Percentiles rank a stretch among this genome's conserved stretches.
phyloP scores from a whole-genome alignment of 2,888 invertebrate species.

The Pyrochroa serraticornis region DNA sequence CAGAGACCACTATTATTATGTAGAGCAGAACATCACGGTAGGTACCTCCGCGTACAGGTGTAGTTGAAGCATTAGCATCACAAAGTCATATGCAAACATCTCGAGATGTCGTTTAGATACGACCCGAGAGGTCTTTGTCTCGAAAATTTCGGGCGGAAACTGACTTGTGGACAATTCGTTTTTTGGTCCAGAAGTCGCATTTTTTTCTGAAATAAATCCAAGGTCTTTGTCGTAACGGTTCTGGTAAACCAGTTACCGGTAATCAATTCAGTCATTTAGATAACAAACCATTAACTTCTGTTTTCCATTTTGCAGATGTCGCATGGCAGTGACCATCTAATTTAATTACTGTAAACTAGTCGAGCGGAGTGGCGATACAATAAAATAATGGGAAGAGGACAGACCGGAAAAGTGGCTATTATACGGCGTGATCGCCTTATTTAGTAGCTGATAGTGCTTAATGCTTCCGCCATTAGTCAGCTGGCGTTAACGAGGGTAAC shows the following conservation, averaged over 20 bases:
- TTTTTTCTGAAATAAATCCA: neutral
- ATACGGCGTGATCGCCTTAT: slow-evolving; percentile 55
- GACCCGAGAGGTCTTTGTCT: neutral
- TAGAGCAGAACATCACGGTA: slow-evolving; percentile 45
- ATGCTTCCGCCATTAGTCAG: slow-evolving; percentile 60
- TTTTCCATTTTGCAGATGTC: slow-evolving; percentile 49
- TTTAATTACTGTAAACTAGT: slow-evolving; percentile 48
- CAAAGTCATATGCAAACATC: slow-evolving; percentile 50
- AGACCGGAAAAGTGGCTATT: slow-evolving; percentile 55
- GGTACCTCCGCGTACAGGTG: slow-evolving; percentile 47
- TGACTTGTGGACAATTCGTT: neutral
- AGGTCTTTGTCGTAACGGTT: slow-evolving; percentile 4
- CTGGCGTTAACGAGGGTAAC: slow-evolving; percentile 58
- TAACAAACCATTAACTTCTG: slow-evolving; percentile 37
- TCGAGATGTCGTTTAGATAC: slow-evolving; percentile 50
- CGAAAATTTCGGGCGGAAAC: too few species aligned
- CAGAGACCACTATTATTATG: slow-evolving; percentile 47
- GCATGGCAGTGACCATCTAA: slow-evolving; percentile 45
- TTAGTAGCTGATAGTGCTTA: slow-evolving; percentile 56
- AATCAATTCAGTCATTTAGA: slow-evolving; percentile 27
- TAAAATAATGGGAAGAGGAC: slow-evolving; percentile 48
- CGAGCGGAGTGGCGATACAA: slow-evolving; percentile 40
- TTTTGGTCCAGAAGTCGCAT: neutral
- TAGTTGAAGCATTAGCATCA: slow-evolving; percentile 49
- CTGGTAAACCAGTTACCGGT: slow-evolving; percentile 25